Percentiles rank a stretch among this genome's conserved stretches.
Conservation (phyloP, 2,797 vertebrate genomes). For the Sarcoramphus papa region DNA sequence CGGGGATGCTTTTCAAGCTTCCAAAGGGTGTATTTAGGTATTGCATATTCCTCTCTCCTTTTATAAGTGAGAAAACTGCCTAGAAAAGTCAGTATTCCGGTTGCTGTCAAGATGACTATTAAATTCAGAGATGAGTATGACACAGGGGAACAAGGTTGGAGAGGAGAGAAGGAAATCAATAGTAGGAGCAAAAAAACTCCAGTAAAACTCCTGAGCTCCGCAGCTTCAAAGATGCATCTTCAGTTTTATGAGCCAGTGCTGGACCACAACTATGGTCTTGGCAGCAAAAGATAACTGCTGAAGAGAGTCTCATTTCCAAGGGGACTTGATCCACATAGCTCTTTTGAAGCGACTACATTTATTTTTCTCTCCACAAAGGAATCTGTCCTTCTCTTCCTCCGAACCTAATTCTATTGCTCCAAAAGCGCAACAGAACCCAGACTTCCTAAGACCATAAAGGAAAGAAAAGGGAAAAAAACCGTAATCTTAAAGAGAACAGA, state of each 20-base stretch:
- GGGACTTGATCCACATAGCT: neutral
- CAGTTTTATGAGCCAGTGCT: neutral
- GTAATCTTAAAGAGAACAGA: neutral
- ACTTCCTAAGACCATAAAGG: neutral
- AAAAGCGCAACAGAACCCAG: neutral
- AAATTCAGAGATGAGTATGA: neutral
- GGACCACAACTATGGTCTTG: neutral
- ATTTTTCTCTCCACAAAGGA: neutral
- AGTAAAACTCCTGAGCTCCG: neutral
- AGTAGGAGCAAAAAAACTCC: neutral
- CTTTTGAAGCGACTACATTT: conserved; percentile 1
- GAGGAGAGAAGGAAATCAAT: neutral
- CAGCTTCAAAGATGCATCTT: neutral
- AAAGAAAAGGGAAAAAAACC: neutral
- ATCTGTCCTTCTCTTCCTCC: neutral
- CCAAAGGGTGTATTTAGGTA: neutral
- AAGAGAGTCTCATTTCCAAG: neutral
- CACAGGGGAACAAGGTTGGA: neutral
- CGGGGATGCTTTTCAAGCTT: neutral
- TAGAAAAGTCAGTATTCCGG: neutral
- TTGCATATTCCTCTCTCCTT: neutral
- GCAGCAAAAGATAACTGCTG: neutral
- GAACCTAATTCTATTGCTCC: neutral
- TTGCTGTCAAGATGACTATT: neutral
- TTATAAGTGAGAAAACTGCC: neutral